Evolutionary conservation across 2,113 vertebrate species (phyloP), one percentile per base, ranked within the genome.

Genomic region (Cyprinodon variegatus): DNA sequence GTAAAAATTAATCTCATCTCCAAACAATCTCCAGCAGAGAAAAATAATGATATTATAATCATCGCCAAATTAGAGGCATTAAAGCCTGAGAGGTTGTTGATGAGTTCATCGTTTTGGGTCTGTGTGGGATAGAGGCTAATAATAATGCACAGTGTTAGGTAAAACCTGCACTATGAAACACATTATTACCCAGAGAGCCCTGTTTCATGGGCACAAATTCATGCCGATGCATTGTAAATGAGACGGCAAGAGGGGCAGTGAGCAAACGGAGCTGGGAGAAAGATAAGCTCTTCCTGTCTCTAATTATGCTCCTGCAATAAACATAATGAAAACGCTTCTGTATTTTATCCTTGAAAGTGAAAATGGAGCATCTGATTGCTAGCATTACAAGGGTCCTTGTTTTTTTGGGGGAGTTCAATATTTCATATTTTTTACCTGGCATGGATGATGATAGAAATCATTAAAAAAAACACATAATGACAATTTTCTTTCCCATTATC

Each of bases 101-200:
- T 75, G 71, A 62, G 43, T 78, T 74, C 40, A 65, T 38, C 69
- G 50, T 65, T 29, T 50, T 62, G 6, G 2, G 65, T 43, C 63
- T 65, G 67, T 45, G 36, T 20, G 69, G 65, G 53, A 83, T 63
- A 45, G 4, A 61, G 43, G 66, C 69, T 57, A 77, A 80, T 75
- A 72, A 69, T 53, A 72, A 69, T 53, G 65, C 75, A 74, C 77
- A 73, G 82, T 41, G 63, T 78, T 70, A 17, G 72, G 67, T 82
- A 72, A 83, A 74, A 77, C 41, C 82, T 72, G 71, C 80, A 83
- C 74, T 12, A 50, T 82, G 61, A 79, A 81, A 78, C 81, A 74
- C 85, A 89, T 90, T 83, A 84, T 84, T 83, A 83, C 78, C 80
- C 80, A 3, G 67, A 89, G 77, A 85, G 78, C 81, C 78, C 46